Base-by-base conservation (phyloP, 2,888 invertebrate species). In the Epinotia ramella region DNA sequence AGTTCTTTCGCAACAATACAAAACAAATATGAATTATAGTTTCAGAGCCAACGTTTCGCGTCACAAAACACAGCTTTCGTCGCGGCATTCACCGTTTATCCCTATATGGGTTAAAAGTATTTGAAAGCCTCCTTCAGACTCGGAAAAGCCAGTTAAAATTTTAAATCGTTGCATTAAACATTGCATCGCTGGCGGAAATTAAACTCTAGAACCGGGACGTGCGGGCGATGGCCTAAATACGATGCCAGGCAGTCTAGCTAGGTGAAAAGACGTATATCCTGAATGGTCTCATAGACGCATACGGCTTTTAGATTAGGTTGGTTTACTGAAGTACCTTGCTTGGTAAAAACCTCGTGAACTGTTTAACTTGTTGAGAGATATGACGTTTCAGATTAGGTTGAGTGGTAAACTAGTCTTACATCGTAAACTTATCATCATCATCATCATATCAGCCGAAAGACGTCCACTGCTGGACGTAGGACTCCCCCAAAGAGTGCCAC, bases 171-270 rank as follows among this genome's bases (percentile, higher is more conserved):
- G 76, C 78, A 74, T 62, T 70, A 68, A 73, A 59, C 75, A 60
- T 70, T 53, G 68, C 77, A 65, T 68, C 65, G 73, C 68, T 53
- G 63, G 77, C 78, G 80, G 80, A 80, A 80, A 80, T 79, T 78
- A 78, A 79, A 72, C 73, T 73, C 33, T 62, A 64, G 77, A 59
- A 71, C 74, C 70, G 76, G 74, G 70, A 65, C 67, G 64, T 16
- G 57, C 60, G 77, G 67, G 49, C 71, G 78, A 67, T 77, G 79
- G 49, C 79, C 79, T 66, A 79, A 73, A 78, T 79, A 78, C 65
- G 28, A 28, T 16, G 13, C n/a, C n/a, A 20, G 16, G 28, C 28
- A 40, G 18, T 64, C 7, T 64, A 13, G 33, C 40, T 16, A 1
- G 46, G 13, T 3, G 9, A 46, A 46, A 46, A 7, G 64, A 13